Percentiles rank a stretch among this genome's conserved stretches.
phyloP scores from a whole-genome alignment of 2,888 invertebrate genomes.

The Tenodera sinensis region DNA sequence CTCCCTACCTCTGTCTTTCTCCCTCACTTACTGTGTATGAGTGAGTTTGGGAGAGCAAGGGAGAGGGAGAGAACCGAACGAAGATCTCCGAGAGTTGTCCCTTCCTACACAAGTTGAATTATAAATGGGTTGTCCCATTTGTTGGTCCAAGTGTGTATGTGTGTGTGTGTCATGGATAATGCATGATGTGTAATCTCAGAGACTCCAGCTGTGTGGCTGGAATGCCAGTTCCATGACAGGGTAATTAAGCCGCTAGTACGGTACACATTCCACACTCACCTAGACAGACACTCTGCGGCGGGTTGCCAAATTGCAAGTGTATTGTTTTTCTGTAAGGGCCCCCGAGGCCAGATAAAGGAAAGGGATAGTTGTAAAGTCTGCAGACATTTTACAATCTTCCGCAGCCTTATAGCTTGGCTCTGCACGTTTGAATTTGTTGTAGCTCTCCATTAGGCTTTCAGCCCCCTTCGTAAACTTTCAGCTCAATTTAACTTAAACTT shows the following conservation, averaged over 20 bases:
- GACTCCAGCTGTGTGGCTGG: neutral
- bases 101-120: constrained; percentile 6
- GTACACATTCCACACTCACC: neutral
- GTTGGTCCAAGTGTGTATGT: neutral
- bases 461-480: no score
- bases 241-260: neutral
- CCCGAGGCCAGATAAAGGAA: neutral
- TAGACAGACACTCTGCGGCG: neutral
- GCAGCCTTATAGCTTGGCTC: neutral
- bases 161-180: constrained; percentile 10
- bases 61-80: neutral
- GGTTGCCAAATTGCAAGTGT: neutral
- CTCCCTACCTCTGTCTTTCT: neutral
- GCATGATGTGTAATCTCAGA: constrained; percentile 13
- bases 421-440: neutral
- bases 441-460: no score
- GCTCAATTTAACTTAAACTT: no score
- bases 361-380: neutral
- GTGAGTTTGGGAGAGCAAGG: neutral
- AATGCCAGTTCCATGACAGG: constrained; percentile 6
- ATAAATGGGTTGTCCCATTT: constrained; percentile 8
- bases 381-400: neutral
- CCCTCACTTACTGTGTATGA: neutral
- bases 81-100: constrained; percentile 1
- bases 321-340: neutral